Evolutionary conservation across 1,140 invertebrate species (phyloP).

Genomic region (Drosophila watanabei): DNA sequence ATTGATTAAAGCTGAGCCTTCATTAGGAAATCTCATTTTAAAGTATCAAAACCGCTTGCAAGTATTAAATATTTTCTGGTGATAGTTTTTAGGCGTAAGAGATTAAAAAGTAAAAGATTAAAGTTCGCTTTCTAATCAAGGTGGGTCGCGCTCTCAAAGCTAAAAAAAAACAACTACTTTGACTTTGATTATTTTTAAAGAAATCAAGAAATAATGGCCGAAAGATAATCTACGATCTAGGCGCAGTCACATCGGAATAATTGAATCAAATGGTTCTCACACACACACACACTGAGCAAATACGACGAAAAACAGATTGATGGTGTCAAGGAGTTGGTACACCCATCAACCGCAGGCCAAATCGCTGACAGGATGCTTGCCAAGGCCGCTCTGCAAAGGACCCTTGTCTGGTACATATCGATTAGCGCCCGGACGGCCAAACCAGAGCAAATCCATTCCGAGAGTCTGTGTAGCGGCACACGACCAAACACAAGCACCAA

Average conservation of each 20-base stretch:
- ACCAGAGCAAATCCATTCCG: conserved; percentile 67
- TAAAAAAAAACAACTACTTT: not conserved
- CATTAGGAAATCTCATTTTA: not conserved
- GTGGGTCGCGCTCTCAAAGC: not conserved
- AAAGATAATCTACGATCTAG: conserved; percentile 47
- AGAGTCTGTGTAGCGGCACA: conserved; percentile 52
- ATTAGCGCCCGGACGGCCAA: conserved; percentile 69
- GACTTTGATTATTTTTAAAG: conserved; percentile 4
- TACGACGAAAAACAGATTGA: conserved; percentile 66
- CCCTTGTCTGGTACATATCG: conserved; percentile 75
- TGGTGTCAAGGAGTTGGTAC: conserved; percentile 64
- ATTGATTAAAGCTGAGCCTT: conserved; percentile 7
- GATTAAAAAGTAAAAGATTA: not conserved
- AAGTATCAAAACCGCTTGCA: not conserved
- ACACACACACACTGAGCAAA: conserved; percentile 26
- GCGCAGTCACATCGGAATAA: conserved; percentile 39
- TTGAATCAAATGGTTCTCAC: conserved; percentile 59
- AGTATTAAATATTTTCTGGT: not conserved
- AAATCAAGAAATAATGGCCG: not conserved
- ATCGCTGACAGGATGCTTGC: conserved; percentile 24
- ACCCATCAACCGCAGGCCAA: conserved; percentile 45
- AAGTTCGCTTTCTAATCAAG: conserved; percentile 15
- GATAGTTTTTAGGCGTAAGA: not conserved
- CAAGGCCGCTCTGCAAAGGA: conserved; percentile 16
- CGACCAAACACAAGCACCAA: conserved; percentile 40